Evolutionary conservation across 1,140 invertebrate species (phyloP).

Genomic region (Orussus abietinus): DNA sequence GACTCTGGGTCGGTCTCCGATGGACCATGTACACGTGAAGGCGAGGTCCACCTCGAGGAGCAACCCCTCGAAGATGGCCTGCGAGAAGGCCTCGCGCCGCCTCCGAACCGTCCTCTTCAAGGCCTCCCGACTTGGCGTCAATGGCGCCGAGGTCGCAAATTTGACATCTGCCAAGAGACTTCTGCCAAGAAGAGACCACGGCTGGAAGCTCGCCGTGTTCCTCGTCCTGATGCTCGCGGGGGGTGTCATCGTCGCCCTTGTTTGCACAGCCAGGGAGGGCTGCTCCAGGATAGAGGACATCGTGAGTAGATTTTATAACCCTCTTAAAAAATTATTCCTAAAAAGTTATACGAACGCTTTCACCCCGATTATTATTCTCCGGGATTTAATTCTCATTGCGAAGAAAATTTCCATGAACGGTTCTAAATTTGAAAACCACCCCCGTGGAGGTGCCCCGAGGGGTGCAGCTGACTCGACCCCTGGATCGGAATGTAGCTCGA

Average conservation of each 20-base stretch:
- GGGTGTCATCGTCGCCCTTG: conserved; percentile 44
- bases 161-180: conserved; percentile 42
- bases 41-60: conserved; percentile 33
- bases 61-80: conserved; percentile 44
- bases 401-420: too few species aligned
- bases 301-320: conserved; percentile 35
- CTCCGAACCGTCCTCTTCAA: conserved; percentile 42
- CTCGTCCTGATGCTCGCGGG: conserved; percentile 45
- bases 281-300: conserved; percentile 50
- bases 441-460: too few species aligned
- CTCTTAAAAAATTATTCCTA: too few species aligned
- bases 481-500: too few species aligned
- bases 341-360: too few species aligned
- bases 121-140: conserved; percentile 42
- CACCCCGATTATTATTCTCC: too few species aligned
- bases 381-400: too few species aligned
- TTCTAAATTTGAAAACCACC: too few species aligned
- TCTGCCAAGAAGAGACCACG: conserved; percentile 44
- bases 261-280: conserved; percentile 45
- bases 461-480: too few species aligned
- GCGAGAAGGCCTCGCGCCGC: conserved; percentile 44
- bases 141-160: conserved; percentile 37
- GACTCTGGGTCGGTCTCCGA: conserved; percentile 12
- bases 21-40: conserved; percentile 43
- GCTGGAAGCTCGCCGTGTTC: conserved; percentile 47